phyloP scores from a whole-genome alignment of 2,113 vertebrate genomes.

The Siphamia tubifer region DNA sequence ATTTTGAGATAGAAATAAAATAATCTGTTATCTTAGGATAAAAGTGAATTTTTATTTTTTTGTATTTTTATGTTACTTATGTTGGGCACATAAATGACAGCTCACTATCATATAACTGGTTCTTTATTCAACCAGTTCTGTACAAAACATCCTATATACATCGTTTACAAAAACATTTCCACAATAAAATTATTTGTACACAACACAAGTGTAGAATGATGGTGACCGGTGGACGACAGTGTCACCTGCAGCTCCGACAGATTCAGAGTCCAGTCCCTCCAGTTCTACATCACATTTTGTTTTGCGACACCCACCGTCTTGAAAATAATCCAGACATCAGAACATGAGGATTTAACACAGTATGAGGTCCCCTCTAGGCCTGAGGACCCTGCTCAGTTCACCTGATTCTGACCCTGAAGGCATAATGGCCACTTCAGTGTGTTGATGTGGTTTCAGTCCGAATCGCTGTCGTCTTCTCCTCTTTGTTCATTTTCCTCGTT shows the following conservation, averaged over 20 bases:
- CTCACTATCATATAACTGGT: too few species aligned
- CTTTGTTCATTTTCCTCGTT: not conserved
- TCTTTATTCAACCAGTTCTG: slow-evolving; percentile 2
- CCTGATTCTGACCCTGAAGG: not conserved
- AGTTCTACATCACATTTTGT: too few species aligned
- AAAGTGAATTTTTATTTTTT: too few species aligned
- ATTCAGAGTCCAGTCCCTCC: not conserved
- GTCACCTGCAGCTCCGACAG: too few species aligned
- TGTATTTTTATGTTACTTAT: too few species aligned
- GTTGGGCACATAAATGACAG: too few species aligned
- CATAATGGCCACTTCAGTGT: not conserved
- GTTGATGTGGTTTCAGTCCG: slow-evolving; percentile 46
- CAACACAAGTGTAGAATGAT: not conserved
- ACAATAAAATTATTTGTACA: not conserved
- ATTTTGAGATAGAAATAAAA: too few species aligned
- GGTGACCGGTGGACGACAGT: not conserved
- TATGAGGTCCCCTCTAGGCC: not conserved
- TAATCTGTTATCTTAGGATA: too few species aligned
- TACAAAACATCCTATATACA: slow-evolving; percentile 27
- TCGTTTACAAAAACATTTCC: not conserved
- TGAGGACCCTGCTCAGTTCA: not conserved
- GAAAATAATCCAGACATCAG: not conserved
- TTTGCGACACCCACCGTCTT: too few species aligned
- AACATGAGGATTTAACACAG: not conserved
- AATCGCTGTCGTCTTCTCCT: slow-evolving; percentile 57